Conservation (phyloP, 2,888 invertebrate genomes). For the Arctia plantaginis region DNA sequence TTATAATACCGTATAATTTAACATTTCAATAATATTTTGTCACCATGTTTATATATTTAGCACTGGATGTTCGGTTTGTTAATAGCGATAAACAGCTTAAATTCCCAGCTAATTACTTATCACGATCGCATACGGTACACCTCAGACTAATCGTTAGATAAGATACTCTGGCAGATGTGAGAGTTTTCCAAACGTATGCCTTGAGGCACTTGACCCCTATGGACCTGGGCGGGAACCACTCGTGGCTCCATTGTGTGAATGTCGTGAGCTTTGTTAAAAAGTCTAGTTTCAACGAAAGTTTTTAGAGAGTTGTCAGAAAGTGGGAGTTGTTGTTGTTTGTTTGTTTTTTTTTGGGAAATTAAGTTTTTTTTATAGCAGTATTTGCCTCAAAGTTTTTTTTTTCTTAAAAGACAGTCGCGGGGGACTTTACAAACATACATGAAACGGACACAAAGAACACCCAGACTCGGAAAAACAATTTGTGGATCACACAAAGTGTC, state of each 20-base stretch:
- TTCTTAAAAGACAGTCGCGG: too few relatives aligned
- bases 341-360: neutral
- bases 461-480: too few relatives aligned
- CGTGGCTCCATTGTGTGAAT: slow-evolving; percentile 6
- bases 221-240: neutral
- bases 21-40: too few relatives aligned
- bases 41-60: too few relatives aligned
- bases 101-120: neutral
- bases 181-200: slow-evolving; percentile 12
- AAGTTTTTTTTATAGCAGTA: too few relatives aligned
- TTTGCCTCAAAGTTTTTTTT: too few relatives aligned
- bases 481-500: too few relatives aligned
- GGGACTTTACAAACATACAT: too few relatives aligned
- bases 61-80: neutral
- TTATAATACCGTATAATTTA: too few relatives aligned
- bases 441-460: too few relatives aligned
- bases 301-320: neutral
- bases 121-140: slow-evolving; percentile 1
- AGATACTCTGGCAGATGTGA: neutral
- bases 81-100: neutral
- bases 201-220: slow-evolving; percentile 19
- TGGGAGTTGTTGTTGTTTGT: neutral
- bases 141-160: slow-evolving; percentile 12
- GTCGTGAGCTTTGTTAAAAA: slow-evolving; percentile 2
- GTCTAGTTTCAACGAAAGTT: neutral